phyloP scores from a whole-genome alignment of 2,888 invertebrate genomes.

The Didymodactylos carnosus region DNA sequence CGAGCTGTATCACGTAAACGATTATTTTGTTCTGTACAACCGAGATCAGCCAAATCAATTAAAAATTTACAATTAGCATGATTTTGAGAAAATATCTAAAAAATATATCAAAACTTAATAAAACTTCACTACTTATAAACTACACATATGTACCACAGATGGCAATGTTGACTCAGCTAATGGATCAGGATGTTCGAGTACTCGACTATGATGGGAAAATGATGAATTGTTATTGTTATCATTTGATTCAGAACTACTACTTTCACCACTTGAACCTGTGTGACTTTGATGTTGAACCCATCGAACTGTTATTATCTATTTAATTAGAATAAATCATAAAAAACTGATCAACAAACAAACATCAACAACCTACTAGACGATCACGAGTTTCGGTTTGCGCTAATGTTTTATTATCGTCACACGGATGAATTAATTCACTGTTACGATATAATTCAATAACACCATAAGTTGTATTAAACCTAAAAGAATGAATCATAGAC shows the following conservation, averaged over 20 bases:
- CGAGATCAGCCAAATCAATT: conserved; percentile 61
- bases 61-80: conserved; percentile 40
- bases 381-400: neutral
- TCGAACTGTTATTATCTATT: neutral
- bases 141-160: neutral
- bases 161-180: neutral
- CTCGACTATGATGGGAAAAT: neutral
- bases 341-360: neutral
- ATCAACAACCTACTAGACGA: too few species aligned
- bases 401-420: neutral
- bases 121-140: neutral
- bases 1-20: conserved; percentile 64
- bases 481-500: neutral
- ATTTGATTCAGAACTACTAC: neutral
- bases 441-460: neutral
- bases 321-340: neutral
- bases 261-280: neutral
- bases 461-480: neutral
- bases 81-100: conserved; percentile 57
- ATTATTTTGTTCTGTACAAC: conserved; percentile 57
- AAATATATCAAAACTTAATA: neutral
- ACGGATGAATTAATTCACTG: neutral
- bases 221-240: neutral
- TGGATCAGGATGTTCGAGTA: neutral
- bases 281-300: neutral